Evolutionary conservation across 2,888 invertebrate species (phyloP).

Genomic region (Heliconius ethilla): DNA sequence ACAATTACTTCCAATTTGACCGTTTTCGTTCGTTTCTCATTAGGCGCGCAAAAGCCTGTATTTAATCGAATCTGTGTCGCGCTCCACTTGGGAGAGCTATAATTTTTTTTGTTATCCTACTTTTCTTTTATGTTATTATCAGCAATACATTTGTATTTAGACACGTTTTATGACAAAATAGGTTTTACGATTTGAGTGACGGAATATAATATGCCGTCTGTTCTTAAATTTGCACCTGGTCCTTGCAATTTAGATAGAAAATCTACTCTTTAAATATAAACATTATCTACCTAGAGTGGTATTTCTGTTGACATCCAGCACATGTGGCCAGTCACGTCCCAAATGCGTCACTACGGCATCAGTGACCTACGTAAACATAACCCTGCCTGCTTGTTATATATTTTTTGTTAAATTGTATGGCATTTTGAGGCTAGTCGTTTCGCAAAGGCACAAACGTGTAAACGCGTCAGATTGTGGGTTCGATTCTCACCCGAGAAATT

Average conservation of each 20-base stretch:
- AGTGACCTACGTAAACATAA: too few relatives aligned
- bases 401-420: too few relatives aligned
- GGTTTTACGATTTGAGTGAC: not conserved
- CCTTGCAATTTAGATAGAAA: too few relatives aligned
- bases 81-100: conserved; percentile 42
- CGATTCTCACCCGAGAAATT: too few relatives aligned
- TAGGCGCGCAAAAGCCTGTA: conserved; percentile 57
- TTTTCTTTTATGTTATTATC: conserved; percentile 33
- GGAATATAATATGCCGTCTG: not conserved
- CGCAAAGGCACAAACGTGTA: too few relatives aligned
- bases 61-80: conserved; percentile 63
- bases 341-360: not conserved
- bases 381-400: too few relatives aligned
- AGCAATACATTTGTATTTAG: not conserved
- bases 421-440: too few relatives aligned
- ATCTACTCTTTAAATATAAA: not conserved
- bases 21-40: conserved; percentile 57
- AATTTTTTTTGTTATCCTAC: conserved; percentile 37
- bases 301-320: not conserved
- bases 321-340: not conserved
- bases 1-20: conserved; percentile 51
- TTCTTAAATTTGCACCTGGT: not conserved
- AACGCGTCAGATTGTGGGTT: too few relatives aligned
- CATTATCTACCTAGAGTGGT: not conserved
- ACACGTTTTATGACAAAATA: not conserved